Base-by-base conservation (phyloP, 2,113 vertebrate species). In the Toxotes jaculatrix region DNA sequence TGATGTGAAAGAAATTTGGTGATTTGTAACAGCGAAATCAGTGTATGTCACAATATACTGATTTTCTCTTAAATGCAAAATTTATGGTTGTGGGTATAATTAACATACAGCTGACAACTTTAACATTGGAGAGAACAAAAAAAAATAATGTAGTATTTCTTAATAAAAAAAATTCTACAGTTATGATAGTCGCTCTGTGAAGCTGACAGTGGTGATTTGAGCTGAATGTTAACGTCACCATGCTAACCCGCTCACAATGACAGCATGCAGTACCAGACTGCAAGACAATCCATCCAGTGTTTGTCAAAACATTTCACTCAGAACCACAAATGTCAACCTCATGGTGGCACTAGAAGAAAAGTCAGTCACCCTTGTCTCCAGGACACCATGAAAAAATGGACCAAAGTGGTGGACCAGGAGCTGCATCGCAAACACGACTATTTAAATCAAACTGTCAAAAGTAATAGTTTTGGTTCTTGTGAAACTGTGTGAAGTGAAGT, bases 1-100 rank as follows among this genome's bases (percentile, higher is more conserved):
- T 71, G 60, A 69, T 83, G 75, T 79, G 45, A 83, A 55, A 75
- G 31, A 56, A 82, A 82, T 55, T n/a, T 55, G 53, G 10, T 23
- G n/a, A 55, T 55, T 23, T 55, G 21, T 23, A 2, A 47, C 6
- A 7, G 45, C 45, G 17, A 47, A 47, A 53, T 27, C 27, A 27
- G 27, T 27, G 27, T 27, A 27, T 27, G 59, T 38, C 32, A 38
- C 60, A 4, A 57, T 31, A 31, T 3, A n/a, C 10, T 57, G 55
- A 57, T 57, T 57, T 57, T 56, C 21, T 57, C 55, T 27, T 57
- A 57, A 51, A 51, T 36, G 36, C 6, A 36, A 36, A 6, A 36
- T 36, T 27, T 36, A 36, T 36, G 36, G 4, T 6, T 36, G 36
- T 36, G 36, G 36, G 36, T 36, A 6, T 36, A 47, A 47, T 47